Conservation (phyloP, 2,797 vertebrate species). For the Melopsittacus undulatus region DNA sequence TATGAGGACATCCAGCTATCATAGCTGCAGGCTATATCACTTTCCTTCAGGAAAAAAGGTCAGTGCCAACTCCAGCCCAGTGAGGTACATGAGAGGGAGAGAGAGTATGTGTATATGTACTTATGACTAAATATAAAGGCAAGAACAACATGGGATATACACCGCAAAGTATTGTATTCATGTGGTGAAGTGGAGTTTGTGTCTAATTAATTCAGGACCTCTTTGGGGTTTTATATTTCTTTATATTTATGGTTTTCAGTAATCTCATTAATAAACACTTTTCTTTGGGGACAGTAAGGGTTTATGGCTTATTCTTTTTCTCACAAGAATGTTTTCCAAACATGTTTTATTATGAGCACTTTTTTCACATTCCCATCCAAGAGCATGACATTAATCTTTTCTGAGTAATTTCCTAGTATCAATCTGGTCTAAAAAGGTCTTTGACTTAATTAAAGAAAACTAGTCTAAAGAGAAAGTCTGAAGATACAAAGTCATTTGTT, state of each 20-base stretch:
- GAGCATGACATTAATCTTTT: constrained; percentile 18
- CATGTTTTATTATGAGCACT: not conserved
- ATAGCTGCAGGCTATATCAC: fast-evolving
- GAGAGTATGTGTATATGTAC: not conserved
- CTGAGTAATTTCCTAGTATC: not conserved
- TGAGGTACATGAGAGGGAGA: not conserved
- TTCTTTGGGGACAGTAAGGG: not conserved
- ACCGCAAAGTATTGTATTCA: not conserved
- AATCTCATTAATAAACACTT: not conserved
- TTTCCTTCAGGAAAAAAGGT: not conserved
- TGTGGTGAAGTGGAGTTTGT: not conserved
- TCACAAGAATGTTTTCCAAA: not conserved
- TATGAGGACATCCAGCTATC: not conserved
- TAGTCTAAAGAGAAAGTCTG: not conserved
- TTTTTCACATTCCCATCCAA: not conserved
- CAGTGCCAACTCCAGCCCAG: not conserved
- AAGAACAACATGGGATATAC: not conserved
- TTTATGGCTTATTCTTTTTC: not conserved
- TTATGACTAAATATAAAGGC: not conserved
- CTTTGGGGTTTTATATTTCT: not conserved
- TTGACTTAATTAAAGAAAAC: constrained; percentile 1
- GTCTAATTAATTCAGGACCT: not conserved
- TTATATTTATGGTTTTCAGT: not conserved
- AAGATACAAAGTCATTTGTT: not conserved
- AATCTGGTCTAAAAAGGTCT: not conserved